Base-by-base conservation (phyloP, 2,113 vertebrate species). In the Galemys pyrenaicus region DNA sequence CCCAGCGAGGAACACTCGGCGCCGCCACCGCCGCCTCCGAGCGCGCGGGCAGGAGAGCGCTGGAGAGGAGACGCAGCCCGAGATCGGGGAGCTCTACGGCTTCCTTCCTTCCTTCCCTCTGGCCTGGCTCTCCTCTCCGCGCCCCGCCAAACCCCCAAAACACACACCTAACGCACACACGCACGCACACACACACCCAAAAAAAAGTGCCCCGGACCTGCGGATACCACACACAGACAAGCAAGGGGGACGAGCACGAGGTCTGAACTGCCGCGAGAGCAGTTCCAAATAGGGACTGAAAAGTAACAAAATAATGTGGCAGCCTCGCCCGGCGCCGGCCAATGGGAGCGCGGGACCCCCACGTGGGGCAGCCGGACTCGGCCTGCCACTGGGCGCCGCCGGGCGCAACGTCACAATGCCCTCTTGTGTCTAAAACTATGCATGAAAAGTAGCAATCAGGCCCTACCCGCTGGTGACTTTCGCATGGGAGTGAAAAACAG, bases 141-240 rank as follows among this genome's bases (percentile, higher is more conserved):
- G 68, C 37, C 91, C 71, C 71, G 62, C 81, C 92, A 87, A 56
- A 49, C 62, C 95, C 95, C 96, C 44, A 7, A 77, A 71, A 87
- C 90, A 78, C 88, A 67, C 77, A 24, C 83, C 30, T 44, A 82
- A 46, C 84, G 20, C 79, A 56, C 77, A 19, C 81, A 28, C 83
- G 35, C 83, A 68, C 46, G 35, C 65, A 44, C 77, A 71, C 78
- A 39, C 83, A 84, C 75, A 46, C 75, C 62, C 15, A 41, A 44
- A 94, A 94, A 89, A 97, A 96, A 97, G 97, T 96, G 94, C 41
- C 94, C 89, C 35, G 95, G 97, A 96, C 95, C 96, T 98, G 96
- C 98, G 92, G 97, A 94, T 98, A 97, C 99, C 99, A 98, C 99
- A 99, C 99, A 98, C 99, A 98, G 98, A 98, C 98, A 89, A 6